Conservation (phyloP, 1,140 invertebrate genomes). For the Tetraneura akinire region DNA sequence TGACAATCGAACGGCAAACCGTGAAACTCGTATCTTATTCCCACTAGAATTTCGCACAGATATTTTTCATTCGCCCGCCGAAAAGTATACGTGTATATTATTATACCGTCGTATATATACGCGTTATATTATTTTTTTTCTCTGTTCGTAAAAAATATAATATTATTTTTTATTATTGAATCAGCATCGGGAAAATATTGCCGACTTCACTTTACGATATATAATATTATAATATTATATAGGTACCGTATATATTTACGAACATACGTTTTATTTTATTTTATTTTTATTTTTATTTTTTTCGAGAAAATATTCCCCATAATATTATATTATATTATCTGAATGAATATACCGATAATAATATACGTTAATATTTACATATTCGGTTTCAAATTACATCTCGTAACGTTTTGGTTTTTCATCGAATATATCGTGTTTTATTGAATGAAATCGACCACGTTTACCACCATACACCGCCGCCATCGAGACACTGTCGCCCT, state of each 20-base stretch:
- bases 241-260: too few species aligned
- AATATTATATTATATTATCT: not conserved
- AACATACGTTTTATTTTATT: too few species aligned
- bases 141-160: too few species aligned
- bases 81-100: not conserved
- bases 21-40: not conserved
- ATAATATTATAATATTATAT: too few species aligned
- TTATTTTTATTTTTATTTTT: too few species aligned
- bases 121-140: not conserved
- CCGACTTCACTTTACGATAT: not conserved
- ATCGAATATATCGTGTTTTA: not conserved
- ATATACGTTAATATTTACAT: too few species aligned
- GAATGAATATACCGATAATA: not conserved
- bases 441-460: not conserved
- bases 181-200: not conserved
- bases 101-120: not conserved
- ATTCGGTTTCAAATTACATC: too few species aligned
- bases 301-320: not conserved
- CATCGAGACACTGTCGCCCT: too few species aligned
- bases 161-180: constrained; percentile 30
- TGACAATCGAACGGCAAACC: not conserved
- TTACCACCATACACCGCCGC: too few species aligned
- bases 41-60: not conserved
- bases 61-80: not conserved
- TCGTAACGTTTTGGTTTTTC: not conserved